Evolutionary conservation across 2,797 vertebrate genomes (phyloP), one percentile per base, ranked within the genome.

Genomic region (Lacerta viridis): DNA sequence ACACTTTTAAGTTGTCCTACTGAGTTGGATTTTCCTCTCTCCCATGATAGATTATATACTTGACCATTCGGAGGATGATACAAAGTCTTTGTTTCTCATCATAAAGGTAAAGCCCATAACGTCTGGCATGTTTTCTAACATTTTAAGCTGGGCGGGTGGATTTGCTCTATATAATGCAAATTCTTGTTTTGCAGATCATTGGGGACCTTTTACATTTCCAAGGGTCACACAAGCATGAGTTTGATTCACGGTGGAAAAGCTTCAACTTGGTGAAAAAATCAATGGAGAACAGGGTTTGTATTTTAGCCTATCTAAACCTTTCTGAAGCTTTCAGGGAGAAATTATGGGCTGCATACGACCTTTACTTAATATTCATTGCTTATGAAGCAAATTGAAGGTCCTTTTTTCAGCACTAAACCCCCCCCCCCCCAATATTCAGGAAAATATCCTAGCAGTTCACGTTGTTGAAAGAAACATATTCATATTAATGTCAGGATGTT

Each of bases 231-330:
- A 99, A 99, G 88, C 98, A 98, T n/a, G 99, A 99, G 96, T 99
- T 99, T 96, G 98, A 99, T 94, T 99, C 99, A 1, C 97, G 98
- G 72, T 99, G 99, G 99, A 99, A 99, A 95, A 99, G 99, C 96
- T 99, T 99, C 97, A 99, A 98, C 91, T 96, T 99, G 88, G 99
- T 99, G 93, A 99, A 99, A 95, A 99, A 99, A 94, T 99, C 99
- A 18, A 99, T 99, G 99, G 99, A 99, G 96, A 99, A 99, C 96
- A 97, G 98, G 97, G 99, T 99, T 78, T 97, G 98, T 97, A 88
- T 89, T 81, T 87, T 93, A 88, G 8, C 72, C 90, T 94, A 84
- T 92, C 83, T 1, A 43, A 83, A 64, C 8, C 29, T 74, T 43
- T 88, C 7, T 18, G 78, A 84, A 69, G 64, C 72, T 33, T 20